Evolutionary conservation across 1,140 invertebrate species (phyloP).

Genomic region (Hyphantria cunea): DNA sequence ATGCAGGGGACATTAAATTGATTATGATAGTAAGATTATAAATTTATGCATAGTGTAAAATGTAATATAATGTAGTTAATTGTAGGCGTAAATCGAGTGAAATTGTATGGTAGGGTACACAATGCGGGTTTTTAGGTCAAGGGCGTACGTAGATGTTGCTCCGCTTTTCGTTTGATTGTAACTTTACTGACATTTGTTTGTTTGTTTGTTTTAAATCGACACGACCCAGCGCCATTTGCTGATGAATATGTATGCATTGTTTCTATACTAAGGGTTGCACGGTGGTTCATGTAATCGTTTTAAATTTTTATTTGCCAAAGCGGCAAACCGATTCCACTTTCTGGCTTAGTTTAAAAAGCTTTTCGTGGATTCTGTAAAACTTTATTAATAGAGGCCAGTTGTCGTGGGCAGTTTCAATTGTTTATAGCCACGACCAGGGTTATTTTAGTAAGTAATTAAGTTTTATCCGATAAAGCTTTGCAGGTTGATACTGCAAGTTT

Average conservation of each 20-base stretch:
- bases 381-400: not conserved
- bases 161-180: slow-evolving; percentile 39
- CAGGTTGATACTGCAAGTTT: not conserved
- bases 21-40: not conserved
- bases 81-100: slow-evolving; percentile 23
- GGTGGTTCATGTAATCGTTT: slow-evolving; percentile 2
- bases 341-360: not conserved
- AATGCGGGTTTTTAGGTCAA: slow-evolving; percentile 37
- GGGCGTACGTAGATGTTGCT: slow-evolving; percentile 24
- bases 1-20: not conserved
- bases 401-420: slow-evolving; percentile 6
- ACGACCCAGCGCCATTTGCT: slow-evolving; percentile 3
- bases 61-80: not conserved
- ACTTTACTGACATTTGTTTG: slow-evolving; percentile 33
- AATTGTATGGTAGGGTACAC: slow-evolving; percentile 13
- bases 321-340: slow-evolving; percentile 8
- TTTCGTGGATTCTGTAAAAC: slow-evolving; percentile 4
- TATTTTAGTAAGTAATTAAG: slow-evolving; percentile 2
- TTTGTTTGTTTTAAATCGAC: slow-evolving; percentile 37
- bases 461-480: not conserved
- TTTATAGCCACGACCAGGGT: not conserved
- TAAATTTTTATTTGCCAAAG: slow-evolving; percentile 7
- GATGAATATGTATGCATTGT: slow-evolving; percentile 21
- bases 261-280: no score
- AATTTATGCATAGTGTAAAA: not conserved